Base-by-base conservation (phyloP, 2,113 vertebrate genomes). In the Ia io region DNA sequence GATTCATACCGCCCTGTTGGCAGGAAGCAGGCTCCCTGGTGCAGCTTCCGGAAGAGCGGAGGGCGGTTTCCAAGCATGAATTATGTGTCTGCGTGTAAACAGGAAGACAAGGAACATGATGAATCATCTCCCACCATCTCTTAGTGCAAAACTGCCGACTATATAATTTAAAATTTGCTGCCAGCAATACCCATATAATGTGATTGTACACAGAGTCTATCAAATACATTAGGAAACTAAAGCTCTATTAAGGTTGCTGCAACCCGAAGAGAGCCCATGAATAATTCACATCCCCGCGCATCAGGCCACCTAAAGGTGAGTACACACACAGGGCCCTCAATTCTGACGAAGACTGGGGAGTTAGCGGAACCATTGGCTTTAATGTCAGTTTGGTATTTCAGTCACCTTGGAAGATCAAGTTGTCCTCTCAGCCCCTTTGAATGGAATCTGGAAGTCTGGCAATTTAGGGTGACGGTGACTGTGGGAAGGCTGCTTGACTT, bases 151-250 rank as follows among this genome's bases (percentile, higher is more conserved):
- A 87, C 94, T 97, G 94, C 78, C 91, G 95, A 97, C 98, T 98
- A 51, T 71, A 98, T 97, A 96, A 98, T 98, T 98, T 97, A 98
- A 93, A 94, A 98, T 97, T 97, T 97, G 96, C 95, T 97, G 95
- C 96, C 90, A 91, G 71, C 91, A 90, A 95, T 91, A 86, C 86
- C 96, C 90, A 86, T 88, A 97, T 83, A 97, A 98, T 92, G 97
- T 83, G 97, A 95, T 95, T 96, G 80, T 78, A 96, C 94, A 97
- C 97, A 90, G 96, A 97, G 94, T 95, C 95, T 91, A 97, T 93
- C 96, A 96, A 96, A 95, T 84, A 91, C 98, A 97, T 98, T 98
- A 98, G 97, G 98, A 98, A 98, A 98, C 96, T 97, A 98, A 98
- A 96, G 96, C 97, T 97, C 95, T 97, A 97, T 97, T 96, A 97